phyloP scores from a whole-genome alignment of 2,113 vertebrate genomes.

The Montifringilla adamsi region DNA sequence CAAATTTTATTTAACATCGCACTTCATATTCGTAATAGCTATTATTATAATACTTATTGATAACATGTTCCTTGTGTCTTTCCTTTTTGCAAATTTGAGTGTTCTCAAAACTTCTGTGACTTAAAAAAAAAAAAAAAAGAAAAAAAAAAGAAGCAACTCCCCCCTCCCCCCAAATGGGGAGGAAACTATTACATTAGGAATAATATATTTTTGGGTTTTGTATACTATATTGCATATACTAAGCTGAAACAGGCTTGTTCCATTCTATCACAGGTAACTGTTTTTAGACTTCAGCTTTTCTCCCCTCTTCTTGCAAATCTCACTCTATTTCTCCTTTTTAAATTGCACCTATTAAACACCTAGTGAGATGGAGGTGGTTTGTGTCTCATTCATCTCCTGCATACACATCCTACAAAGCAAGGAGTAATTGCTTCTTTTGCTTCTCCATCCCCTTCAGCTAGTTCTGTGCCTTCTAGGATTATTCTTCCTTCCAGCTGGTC shows the following conservation, averaged over 20 bases:
- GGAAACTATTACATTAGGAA: neutral
- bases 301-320: neutral
- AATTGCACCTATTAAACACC: neutral
- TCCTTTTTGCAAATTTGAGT: neutral
- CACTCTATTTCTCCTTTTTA: neutral
- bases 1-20: neutral
- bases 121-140: neutral
- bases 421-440: neutral
- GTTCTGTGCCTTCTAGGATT: neutral
- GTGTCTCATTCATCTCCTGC: neutral
- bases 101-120: neutral
- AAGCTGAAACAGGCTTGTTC: neutral
- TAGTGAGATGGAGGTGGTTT: neutral
- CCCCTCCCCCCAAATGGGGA: neutral
- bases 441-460: neutral
- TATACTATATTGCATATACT: neutral
- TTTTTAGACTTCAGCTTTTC: neutral
- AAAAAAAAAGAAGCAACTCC: no score
- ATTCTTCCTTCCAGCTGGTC: neutral
- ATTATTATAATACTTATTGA: neutral
- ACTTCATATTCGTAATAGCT: neutral
- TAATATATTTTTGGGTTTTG: neutral
- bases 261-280: neutral
- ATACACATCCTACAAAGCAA: neutral
- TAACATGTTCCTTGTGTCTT: neutral